These are phyloP conservation scores for Seira sanloemensis DNA, from an alignment of 2,888 invertebrate species.

Conservation along the genomic window DNA sequence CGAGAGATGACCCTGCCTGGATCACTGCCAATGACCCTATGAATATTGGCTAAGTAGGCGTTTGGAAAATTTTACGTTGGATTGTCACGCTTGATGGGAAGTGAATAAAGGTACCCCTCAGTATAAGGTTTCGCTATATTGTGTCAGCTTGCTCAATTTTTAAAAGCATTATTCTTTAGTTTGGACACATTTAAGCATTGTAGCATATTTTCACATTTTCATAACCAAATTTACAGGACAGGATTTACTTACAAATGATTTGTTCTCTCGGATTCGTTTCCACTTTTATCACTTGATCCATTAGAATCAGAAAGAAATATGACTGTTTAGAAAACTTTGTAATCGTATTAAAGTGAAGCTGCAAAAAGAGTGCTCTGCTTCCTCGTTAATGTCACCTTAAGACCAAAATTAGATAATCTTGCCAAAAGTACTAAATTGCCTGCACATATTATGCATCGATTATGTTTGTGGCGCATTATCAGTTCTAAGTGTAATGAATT, in stretches of 20 bases:
- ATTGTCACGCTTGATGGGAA: not conserved
- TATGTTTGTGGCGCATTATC: too few species aligned
- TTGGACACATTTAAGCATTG: not conserved
- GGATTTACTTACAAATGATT: not conserved
- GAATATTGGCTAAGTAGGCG: not conserved
- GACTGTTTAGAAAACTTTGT: not conserved
- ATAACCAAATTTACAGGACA: too few species aligned
- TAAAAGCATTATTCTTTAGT: not conserved
- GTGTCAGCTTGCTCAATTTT: not conserved
- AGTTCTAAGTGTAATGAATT: too few species aligned
- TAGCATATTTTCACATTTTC: too few species aligned
- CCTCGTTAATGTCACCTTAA: not conserved
- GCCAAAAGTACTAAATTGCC: too few species aligned
- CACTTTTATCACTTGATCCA: not conserved
- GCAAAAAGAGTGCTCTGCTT: not conserved
- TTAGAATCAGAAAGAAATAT: not conserved
- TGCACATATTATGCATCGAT: too few species aligned
- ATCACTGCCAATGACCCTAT: conserved; percentile 20
- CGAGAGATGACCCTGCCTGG: conserved; percentile 32
- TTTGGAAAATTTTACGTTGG: not conserved
- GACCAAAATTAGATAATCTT: not conserved
- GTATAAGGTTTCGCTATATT: not conserved
- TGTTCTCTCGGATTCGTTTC: not conserved
- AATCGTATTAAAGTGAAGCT: not conserved
- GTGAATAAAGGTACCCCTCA: not conserved